Evolutionary conservation across 2,888 invertebrate genomes (phyloP), one percentile per base, ranked within the genome.

Genomic region (Zhuqinia jingwanae): DNA sequence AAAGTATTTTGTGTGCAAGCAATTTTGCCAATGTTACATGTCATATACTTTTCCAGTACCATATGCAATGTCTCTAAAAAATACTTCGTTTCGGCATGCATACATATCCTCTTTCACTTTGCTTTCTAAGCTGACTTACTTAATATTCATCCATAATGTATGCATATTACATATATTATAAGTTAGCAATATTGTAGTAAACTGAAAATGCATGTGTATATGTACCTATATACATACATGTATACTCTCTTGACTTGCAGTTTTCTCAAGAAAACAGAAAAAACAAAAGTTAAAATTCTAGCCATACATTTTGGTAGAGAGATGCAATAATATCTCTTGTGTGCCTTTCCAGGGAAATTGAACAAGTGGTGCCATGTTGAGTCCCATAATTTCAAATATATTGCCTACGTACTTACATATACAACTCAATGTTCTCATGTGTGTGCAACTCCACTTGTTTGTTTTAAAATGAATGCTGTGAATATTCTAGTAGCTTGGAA

Each of bases 161-260:
- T 13, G 56, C 20, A 17, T 56, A 20, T 56, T 58, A 8, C 27
- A 25, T 15, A 47, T 11, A 47, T 42, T 56, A 20, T 2, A 17
- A 56, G 20, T 2, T 20, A 56, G 20, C 56, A 20, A 45, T 36
- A 42, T 45, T 68, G 42, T 70, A 22, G 45, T 25, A 47, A 45
- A 47, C 25, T 70, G 47, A 47, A 70, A 47, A n/a, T n/a, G n/a
- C n/a, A n/a, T n/a, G n/a, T n/a, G n/a, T n/a, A n/a, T n/a, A n/a
- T n/a, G n/a, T n/a, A n/a, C n/a, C n/a, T n/a, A n/a, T n/a, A n/a
- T n/a, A 25, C 47, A 22, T 20, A 42, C 25, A 60, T 22, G 47
- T 70, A 47, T 70, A n/a, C 25, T 70, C 47, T 47, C 47, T 45
- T 70, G 70, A 70, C 70, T 70, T 70, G 17, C 70, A 70, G 25